Conservation (phyloP, 2,888 invertebrate species). For the Thera britannica region DNA sequence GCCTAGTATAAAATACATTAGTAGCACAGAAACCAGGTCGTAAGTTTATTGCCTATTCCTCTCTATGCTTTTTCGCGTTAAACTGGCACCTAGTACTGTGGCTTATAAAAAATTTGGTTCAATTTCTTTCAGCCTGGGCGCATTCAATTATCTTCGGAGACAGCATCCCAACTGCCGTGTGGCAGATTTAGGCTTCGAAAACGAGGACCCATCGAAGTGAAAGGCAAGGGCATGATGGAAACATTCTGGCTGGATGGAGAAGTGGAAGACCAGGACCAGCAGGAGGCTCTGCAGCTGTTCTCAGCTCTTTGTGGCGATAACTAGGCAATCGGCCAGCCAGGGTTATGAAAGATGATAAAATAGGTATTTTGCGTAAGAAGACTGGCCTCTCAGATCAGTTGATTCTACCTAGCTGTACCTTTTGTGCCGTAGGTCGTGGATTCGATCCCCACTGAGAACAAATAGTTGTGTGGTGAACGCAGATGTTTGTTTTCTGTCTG, state of each 20-base stretch:
- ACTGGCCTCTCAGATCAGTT: too few species aligned
- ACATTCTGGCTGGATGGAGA: slow-evolving; percentile 91
- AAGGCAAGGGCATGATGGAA: slow-evolving; percentile 96
- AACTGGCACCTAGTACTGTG: too few species aligned
- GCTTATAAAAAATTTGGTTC: too few species aligned
- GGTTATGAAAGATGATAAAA: not conserved
- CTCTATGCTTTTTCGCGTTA: too few species aligned
- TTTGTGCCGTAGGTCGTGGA: too few species aligned
- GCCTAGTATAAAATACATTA: too few species aligned
- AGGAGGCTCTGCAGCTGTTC: slow-evolving; percentile 72
- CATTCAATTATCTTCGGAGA: slow-evolving; percentile 90
- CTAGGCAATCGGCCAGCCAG: slow-evolving; percentile 28
- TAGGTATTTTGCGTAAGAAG: not conserved
- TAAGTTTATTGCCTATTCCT: too few species aligned
- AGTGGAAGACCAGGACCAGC: slow-evolving; percentile 76
- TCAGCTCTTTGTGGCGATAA: slow-evolving; percentile 69
- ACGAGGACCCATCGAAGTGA: slow-evolving; percentile 91
- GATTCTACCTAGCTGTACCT: too few species aligned
- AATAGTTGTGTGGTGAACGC: too few species aligned
- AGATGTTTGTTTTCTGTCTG: too few species aligned
- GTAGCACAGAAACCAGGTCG: too few species aligned
- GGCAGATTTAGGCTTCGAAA: slow-evolving; percentile 88
- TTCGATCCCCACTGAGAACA: too few species aligned
- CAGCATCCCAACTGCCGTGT: slow-evolving; percentile 87
- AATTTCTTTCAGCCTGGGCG: slow-evolving; percentile 64